Percentiles rank a stretch among this genome's conserved stretches.
These are phyloP conservation scores for Tipula confusa DNA, from an alignment of 2,888 invertebrate genomes.

Conservation along the genomic window DNA sequence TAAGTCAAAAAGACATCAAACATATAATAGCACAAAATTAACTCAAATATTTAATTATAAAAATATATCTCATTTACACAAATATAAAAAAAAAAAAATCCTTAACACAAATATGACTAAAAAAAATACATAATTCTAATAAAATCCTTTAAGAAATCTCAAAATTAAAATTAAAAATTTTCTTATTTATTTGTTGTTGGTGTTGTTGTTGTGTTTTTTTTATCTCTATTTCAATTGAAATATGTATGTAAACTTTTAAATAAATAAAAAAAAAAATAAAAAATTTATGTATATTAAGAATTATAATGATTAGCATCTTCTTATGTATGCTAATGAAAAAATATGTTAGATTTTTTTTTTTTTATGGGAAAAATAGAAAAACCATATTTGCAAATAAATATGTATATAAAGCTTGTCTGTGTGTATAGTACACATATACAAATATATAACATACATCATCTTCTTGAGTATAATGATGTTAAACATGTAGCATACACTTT, in stretches of 20 bases:
- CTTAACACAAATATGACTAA: not conserved
- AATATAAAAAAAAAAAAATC: not conserved
- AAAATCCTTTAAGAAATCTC: constrained; percentile 5
- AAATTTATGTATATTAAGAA: constrained; percentile 6
- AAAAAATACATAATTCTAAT: not conserved
- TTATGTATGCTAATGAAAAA: constrained; percentile 20
- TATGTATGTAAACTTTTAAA: constrained; percentile 15
- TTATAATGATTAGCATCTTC: constrained; percentile 25
- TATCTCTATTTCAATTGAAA: constrained; percentile 9
- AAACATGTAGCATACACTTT: constrained; percentile 20
- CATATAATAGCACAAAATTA: constrained; percentile 3
- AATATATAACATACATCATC: not conserved
- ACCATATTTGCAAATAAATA: constrained; percentile 12
- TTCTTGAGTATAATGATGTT: not conserved
- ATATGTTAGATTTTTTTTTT: not conserved
- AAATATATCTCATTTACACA: constrained; percentile 25
- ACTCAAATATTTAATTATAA: constrained; percentile 16
- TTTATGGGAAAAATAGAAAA: not conserved
- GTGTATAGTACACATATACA: not conserved
- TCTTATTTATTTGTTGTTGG: not conserved
- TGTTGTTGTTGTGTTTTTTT: not conserved
- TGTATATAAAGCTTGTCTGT: not conserved
- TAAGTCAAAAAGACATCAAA: constrained; percentile 20
- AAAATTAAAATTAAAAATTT: constrained; percentile 3
- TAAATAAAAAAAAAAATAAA: constrained; percentile 25